Percentiles rank a stretch among this genome's conserved stretches.
These are phyloP conservation scores for Austrofundulus limnaeus DNA, from an alignment of 2,113 vertebrate species.

Conservation along the genomic window DNA sequence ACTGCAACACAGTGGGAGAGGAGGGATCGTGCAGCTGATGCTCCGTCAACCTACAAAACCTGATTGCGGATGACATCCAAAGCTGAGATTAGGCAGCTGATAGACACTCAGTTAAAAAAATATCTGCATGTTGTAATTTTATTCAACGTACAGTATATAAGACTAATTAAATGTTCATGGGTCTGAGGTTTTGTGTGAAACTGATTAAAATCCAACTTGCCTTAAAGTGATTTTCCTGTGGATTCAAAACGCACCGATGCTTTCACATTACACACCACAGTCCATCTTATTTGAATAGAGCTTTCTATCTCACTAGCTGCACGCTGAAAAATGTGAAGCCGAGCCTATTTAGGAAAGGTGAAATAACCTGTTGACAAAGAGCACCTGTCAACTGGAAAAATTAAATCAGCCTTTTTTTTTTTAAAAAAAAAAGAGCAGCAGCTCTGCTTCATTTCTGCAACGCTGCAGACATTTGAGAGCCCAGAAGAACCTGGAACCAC, in stretches of 20 bases:
- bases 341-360: conserved; percentile 47
- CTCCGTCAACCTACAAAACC: conserved; percentile 44
- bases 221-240: background rate
- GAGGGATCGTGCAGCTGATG: conserved; percentile 38
- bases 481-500: conserved; percentile 6
- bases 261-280: conserved; percentile 1
- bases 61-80: conserved; percentile 57
- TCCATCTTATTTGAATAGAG: conserved; percentile 38
- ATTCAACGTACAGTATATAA: background rate
- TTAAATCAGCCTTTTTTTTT: conserved; percentile 47
- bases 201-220: conserved; percentile 26
- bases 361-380: conserved; percentile 69
- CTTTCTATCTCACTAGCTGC: conserved; percentile 39
- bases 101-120: conserved; percentile 37
- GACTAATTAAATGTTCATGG: background rate
- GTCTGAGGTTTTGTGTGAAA: background rate
- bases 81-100: conserved; percentile 50
- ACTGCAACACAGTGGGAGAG: background rate
- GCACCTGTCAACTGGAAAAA: conserved; percentile 49
- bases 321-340: conserved; percentile 45
- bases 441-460: conserved; percentile 49
- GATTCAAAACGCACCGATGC: conserved; percentile 18
- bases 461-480: conserved; percentile 18
- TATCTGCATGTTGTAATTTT: conserved; percentile 1
- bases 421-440: conserved; percentile 47